phyloP scores from a whole-genome alignment of 2,113 vertebrate species.

The Corythornis cristatus region DNA sequence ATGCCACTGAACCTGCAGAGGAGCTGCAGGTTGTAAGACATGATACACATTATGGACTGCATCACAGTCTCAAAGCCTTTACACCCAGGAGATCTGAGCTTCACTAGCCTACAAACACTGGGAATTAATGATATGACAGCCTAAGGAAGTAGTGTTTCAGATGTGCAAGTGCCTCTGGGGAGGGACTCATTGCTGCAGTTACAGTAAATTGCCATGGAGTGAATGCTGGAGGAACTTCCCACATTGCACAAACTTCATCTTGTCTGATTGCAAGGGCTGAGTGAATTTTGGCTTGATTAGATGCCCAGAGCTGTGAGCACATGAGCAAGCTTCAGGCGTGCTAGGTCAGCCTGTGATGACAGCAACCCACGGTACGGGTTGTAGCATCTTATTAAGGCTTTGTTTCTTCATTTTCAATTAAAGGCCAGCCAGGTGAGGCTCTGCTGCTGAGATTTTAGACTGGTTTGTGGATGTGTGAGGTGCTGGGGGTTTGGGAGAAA shows the following conservation, averaged over 20 bases:
- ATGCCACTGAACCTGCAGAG: neutral
- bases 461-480: neutral
- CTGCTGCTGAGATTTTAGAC: neutral
- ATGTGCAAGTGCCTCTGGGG: constrained; percentile 13
- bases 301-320: neutral
- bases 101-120: constrained; percentile 10
- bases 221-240: constrained; percentile 30
- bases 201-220: constrained; percentile 46
- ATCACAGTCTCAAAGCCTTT: neutral
- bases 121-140: constrained; percentile 38
- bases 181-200: constrained; percentile 53
- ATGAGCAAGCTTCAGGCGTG: neutral
- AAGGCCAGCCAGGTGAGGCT: neutral
- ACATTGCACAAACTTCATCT: neutral
- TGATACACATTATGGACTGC: neutral
- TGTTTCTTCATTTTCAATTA: neutral
- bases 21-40: neutral
- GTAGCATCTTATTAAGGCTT: neutral
- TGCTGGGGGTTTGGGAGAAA: neutral
- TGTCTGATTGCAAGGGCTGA: constrained; percentile 17
- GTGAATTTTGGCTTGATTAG: constrained; percentile 12
- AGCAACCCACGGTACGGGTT: neutral
- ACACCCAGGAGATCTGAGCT: neutral
- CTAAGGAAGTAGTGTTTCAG: constrained; percentile 30
- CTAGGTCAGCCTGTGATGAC: neutral